phyloP scores from a whole-genome alignment of 2,113 vertebrate species.

The Osmerus mordax region DNA sequence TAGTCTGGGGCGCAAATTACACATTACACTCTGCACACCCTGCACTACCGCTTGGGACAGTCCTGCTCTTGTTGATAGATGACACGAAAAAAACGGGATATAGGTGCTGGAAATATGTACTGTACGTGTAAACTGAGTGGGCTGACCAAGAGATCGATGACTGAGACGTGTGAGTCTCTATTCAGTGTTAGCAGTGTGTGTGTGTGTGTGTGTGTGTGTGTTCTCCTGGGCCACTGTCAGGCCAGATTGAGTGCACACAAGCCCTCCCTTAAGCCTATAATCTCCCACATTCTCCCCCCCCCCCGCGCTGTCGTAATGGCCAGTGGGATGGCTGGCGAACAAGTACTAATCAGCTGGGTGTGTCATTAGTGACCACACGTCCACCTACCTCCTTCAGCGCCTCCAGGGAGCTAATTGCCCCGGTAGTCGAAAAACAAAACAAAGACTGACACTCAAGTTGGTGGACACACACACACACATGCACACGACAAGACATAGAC shows the following conservation, averaged over 20 bases:
- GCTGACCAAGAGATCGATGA: constrained; percentile 7
- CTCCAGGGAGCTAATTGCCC: constrained; percentile 29
- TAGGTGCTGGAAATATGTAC: constrained; percentile 24
- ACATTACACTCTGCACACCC: neutral
- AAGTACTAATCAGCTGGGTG: constrained; percentile 28
- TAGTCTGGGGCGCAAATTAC: neutral
- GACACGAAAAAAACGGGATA: constrained; percentile 10
- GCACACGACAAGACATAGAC: neutral
- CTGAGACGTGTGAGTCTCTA: neutral
- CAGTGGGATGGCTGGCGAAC: neutral
- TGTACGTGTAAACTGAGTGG: neutral
- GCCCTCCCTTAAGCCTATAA: constrained; percentile 29
- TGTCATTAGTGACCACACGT: constrained; percentile 35
- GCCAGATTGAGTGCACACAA: constrained; percentile 15
- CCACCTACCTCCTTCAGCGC: constrained; percentile 1
- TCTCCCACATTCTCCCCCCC: constrained; percentile 32
- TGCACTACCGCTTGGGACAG: neutral
- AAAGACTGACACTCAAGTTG: no score
- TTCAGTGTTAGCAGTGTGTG: constrained; percentile 8
- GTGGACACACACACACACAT: neutral
- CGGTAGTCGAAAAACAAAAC: neutral
- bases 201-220: constrained; percentile 5
- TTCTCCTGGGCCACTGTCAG: constrained; percentile 25
- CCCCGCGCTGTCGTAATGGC: constrained; percentile 28
- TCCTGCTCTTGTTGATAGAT: constrained; percentile 19